A percentile compares a stretch with the other conserved stretches of the same genome.
These are phyloP conservation scores for Chiridota heheva DNA, from an alignment of 35 echinoderm and acorn worm genomes.

Conservation along the genomic window DNA sequence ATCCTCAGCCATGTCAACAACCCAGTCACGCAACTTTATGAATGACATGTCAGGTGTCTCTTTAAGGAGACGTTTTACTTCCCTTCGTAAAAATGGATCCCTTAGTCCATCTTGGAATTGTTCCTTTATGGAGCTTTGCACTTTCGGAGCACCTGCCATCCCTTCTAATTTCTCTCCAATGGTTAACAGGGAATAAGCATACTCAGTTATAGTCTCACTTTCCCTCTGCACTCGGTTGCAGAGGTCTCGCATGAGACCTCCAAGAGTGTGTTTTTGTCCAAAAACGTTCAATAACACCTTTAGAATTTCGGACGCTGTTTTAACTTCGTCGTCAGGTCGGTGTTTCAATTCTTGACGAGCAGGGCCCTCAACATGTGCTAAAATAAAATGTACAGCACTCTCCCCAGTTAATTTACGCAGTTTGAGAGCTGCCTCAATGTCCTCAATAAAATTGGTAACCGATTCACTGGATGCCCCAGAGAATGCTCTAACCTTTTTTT, in stretches of 20 bases:
- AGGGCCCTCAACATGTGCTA: background rate
- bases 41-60: background rate
- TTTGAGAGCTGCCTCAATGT: background rate
- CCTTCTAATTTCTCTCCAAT: background rate
- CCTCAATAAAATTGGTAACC: background rate
- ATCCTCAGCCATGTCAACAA: too few species aligned
- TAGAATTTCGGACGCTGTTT: background rate
- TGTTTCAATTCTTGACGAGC: background rate
- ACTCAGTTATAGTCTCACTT: background rate
- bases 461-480: too few species aligned
- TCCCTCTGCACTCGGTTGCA: background rate
- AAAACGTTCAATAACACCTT: background rate
- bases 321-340: background rate
- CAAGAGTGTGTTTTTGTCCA: background rate
- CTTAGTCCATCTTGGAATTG: background rate
- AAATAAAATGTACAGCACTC: background rate
- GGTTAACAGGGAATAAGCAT: background rate
- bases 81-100: background rate
- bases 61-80: background rate
- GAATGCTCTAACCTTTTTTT: too few species aligned
- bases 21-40: background rate
- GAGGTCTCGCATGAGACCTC: background rate
- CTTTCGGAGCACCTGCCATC: background rate
- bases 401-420: background rate
- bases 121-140: background rate